These are phyloP conservation scores for Drosophila prosaltans DNA, from an alignment of 1,140 invertebrate genomes.

Conservation along the genomic window DNA sequence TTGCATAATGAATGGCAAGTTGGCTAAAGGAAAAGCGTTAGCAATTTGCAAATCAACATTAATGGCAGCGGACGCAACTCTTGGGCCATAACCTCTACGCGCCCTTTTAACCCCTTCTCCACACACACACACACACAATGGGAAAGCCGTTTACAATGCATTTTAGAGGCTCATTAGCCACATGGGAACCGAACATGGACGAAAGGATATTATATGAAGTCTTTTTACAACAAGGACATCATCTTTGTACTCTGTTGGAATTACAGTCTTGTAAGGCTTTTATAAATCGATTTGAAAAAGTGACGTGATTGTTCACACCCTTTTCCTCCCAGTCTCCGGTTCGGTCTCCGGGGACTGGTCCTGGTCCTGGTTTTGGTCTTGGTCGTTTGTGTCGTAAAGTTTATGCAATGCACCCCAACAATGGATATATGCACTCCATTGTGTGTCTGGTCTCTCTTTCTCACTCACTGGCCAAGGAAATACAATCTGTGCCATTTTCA, in stretches of 20 bases:
- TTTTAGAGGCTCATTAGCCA: slow-evolving; percentile 46
- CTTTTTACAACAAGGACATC: slow-evolving; percentile 32
- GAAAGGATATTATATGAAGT: background rate
- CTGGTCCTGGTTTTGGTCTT: background rate
- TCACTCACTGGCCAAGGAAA: slow-evolving; percentile 23
- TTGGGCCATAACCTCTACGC: background rate
- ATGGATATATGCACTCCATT: slow-evolving; percentile 36
- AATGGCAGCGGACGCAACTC: slow-evolving; percentile 43
- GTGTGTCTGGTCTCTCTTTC: slow-evolving; percentile 27
- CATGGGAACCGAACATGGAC: slow-evolving; percentile 14
- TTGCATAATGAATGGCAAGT: slow-evolving; percentile 47
- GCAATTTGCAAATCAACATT: slow-evolving; percentile 45
- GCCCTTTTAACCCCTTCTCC: background rate
- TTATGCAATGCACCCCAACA: slow-evolving; percentile 53
- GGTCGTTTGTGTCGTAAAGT: slow-evolving; percentile 51
- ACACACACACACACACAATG: slow-evolving; percentile 16
- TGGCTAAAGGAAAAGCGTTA: background rate
- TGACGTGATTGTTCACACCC: slow-evolving; percentile 35
- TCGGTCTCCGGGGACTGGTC: background rate
- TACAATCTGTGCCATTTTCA: slow-evolving; percentile 72
- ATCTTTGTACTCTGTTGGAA: slow-evolving; percentile 36
- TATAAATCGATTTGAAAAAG: slow-evolving; percentile 54
- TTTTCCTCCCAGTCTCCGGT: background rate
- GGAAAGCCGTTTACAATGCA: slow-evolving; percentile 24
- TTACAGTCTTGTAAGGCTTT: slow-evolving; percentile 39